phyloP scores from a whole-genome alignment of 1,140 invertebrate genomes.

The Drosophila orosa region DNA sequence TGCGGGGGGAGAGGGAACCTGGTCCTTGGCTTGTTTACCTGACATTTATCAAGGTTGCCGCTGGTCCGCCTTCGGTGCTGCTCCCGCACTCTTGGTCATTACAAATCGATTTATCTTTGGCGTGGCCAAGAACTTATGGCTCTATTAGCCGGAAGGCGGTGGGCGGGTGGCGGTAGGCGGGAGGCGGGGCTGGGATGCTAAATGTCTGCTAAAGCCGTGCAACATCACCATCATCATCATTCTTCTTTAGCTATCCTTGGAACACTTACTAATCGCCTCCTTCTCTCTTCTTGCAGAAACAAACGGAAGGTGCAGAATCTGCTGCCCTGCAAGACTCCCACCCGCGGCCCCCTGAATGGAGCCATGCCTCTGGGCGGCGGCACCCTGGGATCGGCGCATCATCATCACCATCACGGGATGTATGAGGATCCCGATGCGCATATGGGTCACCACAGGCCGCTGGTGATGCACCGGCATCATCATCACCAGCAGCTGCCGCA shows the following conservation, averaged over 20 bases:
- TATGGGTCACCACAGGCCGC: slow-evolving; percentile 77
- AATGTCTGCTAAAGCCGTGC: slow-evolving; percentile 35
- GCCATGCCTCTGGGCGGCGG: slow-evolving; percentile 74
- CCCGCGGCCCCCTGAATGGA: slow-evolving; percentile 85
- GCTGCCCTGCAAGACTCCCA: slow-evolving; percentile 88
- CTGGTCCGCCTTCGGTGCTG: neutral
- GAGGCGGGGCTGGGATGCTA: slow-evolving; percentile 4
- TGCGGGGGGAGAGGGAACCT: neutral
- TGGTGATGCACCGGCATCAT: slow-evolving; percentile 83
- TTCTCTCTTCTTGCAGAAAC: slow-evolving; percentile 85
- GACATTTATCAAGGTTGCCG: slow-evolving; percentile 60
- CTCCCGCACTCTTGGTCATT: slow-evolving; percentile 59
- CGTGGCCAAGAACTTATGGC: slow-evolving; percentile 65
- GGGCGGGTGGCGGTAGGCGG: neutral
- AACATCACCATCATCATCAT: slow-evolving; percentile 63
- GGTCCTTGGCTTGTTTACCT: slow-evolving; percentile 57
- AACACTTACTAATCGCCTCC: slow-evolving; percentile 27
- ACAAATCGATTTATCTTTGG: slow-evolving; percentile 80
- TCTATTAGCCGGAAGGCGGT: slow-evolving; percentile 53
- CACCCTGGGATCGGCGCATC: slow-evolving; percentile 38
- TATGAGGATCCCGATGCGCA: slow-evolving; percentile 87
- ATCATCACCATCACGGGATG: slow-evolving; percentile 81
- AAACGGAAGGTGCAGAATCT: slow-evolving; percentile 90
- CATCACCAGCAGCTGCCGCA: slow-evolving; percentile 82
- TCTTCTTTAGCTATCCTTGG: slow-evolving; percentile 23